A percentile compares a stretch with the other conserved stretches of the same genome.
phyloP scores from a whole-genome alignment of 1,140 invertebrate genomes.

The Aricia agestis region DNA sequence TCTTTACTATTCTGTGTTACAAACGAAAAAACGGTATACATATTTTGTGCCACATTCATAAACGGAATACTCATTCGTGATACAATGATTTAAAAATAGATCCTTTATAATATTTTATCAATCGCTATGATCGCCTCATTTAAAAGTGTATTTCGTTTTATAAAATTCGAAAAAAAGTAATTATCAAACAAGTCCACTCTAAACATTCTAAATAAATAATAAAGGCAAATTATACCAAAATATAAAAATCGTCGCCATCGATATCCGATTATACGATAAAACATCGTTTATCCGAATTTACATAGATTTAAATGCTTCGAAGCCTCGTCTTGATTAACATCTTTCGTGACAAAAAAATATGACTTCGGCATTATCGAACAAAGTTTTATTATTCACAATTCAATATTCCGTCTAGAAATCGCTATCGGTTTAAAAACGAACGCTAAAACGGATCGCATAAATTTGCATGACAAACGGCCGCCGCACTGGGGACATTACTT shows the following conservation, averaged over 20 bases:
- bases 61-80: too few relatives aligned
- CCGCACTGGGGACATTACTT: conserved; percentile 60
- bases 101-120: too few relatives aligned
- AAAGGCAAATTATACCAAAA: neutral
- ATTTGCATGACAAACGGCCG: conserved; percentile 68
- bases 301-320: conserved; percentile 22
- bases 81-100: too few relatives aligned
- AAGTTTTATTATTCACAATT: conserved; percentile 57
- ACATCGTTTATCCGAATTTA: conserved; percentile 19
- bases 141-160: too few relatives aligned
- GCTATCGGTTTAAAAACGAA: conserved; percentile 63
- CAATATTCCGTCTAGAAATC: conserved; percentile 65
- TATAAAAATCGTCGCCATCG: neutral
- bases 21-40: too few relatives aligned
- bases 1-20: too few relatives aligned
- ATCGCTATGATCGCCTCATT: too few relatives aligned
- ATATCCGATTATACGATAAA: conserved; percentile 11
- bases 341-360: conserved; percentile 55
- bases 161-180: neutral
- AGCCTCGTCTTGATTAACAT: conserved; percentile 32
- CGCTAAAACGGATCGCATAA: conserved; percentile 66
- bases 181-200: neutral
- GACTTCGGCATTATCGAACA: conserved; percentile 45
- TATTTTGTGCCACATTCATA: too few relatives aligned
- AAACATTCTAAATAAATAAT: neutral